Evolutionary conservation across 64 coral and sea anemone genomes (phyloP).

Genomic region (Actinia tenebrosa): DNA sequence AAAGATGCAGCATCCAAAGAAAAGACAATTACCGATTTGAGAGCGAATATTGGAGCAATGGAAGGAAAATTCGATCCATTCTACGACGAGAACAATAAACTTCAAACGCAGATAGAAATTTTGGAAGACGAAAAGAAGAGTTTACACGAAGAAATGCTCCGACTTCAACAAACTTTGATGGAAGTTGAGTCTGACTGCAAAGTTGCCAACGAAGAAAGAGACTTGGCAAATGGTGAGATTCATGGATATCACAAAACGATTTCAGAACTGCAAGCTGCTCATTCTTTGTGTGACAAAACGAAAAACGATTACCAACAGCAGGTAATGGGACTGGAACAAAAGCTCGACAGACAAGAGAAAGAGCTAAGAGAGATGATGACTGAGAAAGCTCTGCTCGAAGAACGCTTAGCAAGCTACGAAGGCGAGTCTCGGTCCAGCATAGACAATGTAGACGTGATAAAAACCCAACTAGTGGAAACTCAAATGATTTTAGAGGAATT

Average conservation of each 20-base stretch:
- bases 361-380: constrained; percentile 50
- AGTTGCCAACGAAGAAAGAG: constrained; percentile 69
- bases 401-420: constrained; percentile 36
- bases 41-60: constrained; percentile 57
- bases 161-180: constrained; percentile 51
- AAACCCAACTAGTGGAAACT: constrained; percentile 67
- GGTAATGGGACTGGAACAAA: constrained; percentile 43
- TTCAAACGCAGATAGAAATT: constrained; percentile 86
- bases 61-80: constrained; percentile 78
- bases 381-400: constrained; percentile 49
- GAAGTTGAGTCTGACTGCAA: constrained; percentile 66
- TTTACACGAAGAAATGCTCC: constrained; percentile 65
- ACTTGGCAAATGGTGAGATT: constrained; percentile 56
- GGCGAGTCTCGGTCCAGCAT: constrained; percentile 44
- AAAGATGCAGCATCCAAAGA: constrained; percentile 64
- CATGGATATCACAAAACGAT: constrained; percentile 61
- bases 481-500: constrained; percentile 75
- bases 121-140: constrained; percentile 65
- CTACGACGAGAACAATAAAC: constrained; percentile 80
- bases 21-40: constrained; percentile 59
- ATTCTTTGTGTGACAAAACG: constrained; percentile 60
- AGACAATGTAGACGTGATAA: constrained; percentile 61
- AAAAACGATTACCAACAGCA: constrained; percentile 65
- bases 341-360: constrained; percentile 54
- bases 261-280: constrained; percentile 79